Evolutionary conservation across 2,113 vertebrate species (phyloP), one percentile per base, ranked within the genome.

Genomic region (mouse (Mus musculus)): DNA sequence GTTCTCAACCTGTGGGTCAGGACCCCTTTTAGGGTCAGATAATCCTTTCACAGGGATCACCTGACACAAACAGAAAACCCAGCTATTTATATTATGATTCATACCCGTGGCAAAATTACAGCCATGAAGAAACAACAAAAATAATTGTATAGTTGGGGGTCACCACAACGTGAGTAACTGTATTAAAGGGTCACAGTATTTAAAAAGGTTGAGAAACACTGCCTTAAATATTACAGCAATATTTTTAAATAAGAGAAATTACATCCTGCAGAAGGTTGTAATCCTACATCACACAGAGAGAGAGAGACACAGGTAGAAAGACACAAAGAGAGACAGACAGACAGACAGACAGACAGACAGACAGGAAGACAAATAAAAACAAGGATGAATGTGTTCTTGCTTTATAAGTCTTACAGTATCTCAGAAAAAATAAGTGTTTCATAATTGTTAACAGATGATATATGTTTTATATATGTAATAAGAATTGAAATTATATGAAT

Each of bases 391-490:
- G 7, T 1, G 54, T 88, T 5, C 54, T 72, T 94, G 36, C 46
- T 91, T 91, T 94, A 11, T 85, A 54, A 61, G 84, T 92, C 95
- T 92, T 85, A 82, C 5, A 82, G 17, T 78, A 56, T 7, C 59
- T 63, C 11, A 90, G 42, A 19, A 95, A 96, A 96, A 94, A 71
- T 36, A 77, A 95, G 24, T n/a, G 13, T 42, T 59, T 87, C 36
- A 63, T 82, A 94, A 76, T 49, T 89, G 42, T 8, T 88, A 95
- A 78, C 16, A 28, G 67, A 81, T 85, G 39, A 26, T 49, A 77
- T 76, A 69, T 30, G 67, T 75, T 76, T 77, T 95, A 92, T 20
- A 39, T 42, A 56, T 22, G 33, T 61, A 22, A 61, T 61, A 52
- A 90, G 54, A 92, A 78, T 19, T 96, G 11, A 91, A 17, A 39